A percentile compares a stretch with the other conserved stretches of the same genome.
Evolutionary conservation across 2,797 vertebrate species (phyloP).

Genomic region (Sebastes umbrosus): DNA sequence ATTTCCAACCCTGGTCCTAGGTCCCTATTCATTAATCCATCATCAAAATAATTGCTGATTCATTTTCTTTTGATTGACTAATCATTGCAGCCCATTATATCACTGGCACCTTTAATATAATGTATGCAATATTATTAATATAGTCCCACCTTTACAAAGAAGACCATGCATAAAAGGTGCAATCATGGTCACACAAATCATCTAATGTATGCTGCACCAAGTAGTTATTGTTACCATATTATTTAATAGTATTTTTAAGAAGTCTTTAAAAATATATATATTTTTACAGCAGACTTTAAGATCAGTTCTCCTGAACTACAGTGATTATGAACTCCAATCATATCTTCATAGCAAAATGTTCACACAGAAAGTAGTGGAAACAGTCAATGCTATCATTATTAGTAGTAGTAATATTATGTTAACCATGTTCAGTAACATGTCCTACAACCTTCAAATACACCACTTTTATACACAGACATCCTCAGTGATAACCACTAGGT

Average conservation of each 20-base stretch:
- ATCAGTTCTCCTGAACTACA: neutral
- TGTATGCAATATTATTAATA: neutral
- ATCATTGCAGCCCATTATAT: accelerated
- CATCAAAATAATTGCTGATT: neutral
- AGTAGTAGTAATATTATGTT: neutral
- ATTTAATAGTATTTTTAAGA: neutral
- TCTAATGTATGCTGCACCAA: neutral
- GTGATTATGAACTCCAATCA: neutral
- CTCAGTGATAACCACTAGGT: neutral
- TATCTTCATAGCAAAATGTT: neutral
- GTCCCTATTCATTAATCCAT: neutral
- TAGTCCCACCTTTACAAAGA: neutral
- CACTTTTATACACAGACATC: neutral
- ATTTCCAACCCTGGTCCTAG: neutral
- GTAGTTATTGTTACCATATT: neutral
- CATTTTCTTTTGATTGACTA: neutral
- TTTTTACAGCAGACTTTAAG: neutral
- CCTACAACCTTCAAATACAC: neutral
- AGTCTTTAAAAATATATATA: neutral
- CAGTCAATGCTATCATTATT: neutral
- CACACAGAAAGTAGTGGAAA: neutral
- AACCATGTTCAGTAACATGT: no score
- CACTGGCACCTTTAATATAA: neutral
- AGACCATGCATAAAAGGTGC: neutral
- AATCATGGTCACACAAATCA: neutral